Conservation (phyloP, 2,113 vertebrate genomes). For the Bufo gargarizans region DNA sequence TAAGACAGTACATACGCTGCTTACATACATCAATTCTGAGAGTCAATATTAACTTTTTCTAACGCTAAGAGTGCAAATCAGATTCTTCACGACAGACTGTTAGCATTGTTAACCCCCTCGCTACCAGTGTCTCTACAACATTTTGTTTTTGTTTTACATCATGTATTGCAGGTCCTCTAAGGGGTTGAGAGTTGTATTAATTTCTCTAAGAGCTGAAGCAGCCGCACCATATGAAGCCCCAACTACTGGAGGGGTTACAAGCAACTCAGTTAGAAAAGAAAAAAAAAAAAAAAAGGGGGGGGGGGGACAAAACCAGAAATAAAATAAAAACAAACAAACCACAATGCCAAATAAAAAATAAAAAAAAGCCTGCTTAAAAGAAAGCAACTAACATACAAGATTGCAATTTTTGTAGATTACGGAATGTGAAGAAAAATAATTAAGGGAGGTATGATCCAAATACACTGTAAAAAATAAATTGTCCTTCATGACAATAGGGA, state of each 20-base stretch:
- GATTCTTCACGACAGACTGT: conserved; percentile 89
- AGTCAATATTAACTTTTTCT: conserved; percentile 87
- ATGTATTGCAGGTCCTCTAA: conserved; percentile 63
- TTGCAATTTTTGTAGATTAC: conserved; percentile 79
- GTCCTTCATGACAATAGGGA: conserved; percentile 94
- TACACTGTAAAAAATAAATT: conserved; percentile 84
- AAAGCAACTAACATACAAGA: conserved; percentile 74
- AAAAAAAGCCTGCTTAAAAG: conserved; percentile 70
- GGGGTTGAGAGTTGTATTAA: conserved; percentile 15
- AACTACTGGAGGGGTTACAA: conserved; percentile 56
- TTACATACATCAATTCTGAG: conserved; percentile 89
- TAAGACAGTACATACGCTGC: conserved; percentile 89
- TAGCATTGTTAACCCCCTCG: conserved; percentile 77
- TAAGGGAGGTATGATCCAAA: conserved; percentile 81
- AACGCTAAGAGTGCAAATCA: conserved; percentile 99
- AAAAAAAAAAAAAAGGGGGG: conserved; percentile 22
- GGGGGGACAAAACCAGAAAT: conserved; percentile 59
- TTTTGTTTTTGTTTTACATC: conserved; percentile 67
- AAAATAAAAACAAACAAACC: conserved; percentile 55
- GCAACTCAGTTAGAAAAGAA: conserved; percentile 69
- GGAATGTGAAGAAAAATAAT: conserved; percentile 93
- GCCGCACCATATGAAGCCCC: conserved; percentile 28
- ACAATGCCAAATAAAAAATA: conserved; percentile 35
- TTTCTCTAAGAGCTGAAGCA: conserved; percentile 30
- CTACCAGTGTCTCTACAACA: conserved; percentile 69